phyloP scores from a whole-genome alignment of 2,113 vertebrate genomes.

The Hiodon alosoides region DNA sequence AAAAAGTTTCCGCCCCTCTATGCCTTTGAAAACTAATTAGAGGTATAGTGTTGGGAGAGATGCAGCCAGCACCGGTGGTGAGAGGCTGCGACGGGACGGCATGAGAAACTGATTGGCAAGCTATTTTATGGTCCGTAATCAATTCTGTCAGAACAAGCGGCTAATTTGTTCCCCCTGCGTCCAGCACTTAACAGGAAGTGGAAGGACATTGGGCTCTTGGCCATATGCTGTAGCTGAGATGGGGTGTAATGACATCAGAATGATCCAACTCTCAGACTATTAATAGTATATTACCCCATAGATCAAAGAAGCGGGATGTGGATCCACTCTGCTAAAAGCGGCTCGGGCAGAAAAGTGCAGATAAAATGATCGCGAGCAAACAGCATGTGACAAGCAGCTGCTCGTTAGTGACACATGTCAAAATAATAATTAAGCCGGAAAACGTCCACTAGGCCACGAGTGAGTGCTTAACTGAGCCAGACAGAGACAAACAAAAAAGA shows the following conservation, averaged over 20 bases:
- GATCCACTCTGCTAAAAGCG: neutral
- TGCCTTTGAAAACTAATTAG: conserved; percentile 29
- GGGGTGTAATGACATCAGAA: conserved; percentile 19
- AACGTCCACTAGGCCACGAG: neutral
- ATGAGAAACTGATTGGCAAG: conserved; percentile 14
- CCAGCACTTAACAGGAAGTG: conserved; percentile 20
- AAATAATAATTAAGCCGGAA: neutral
- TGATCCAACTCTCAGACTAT: conserved; percentile 30
- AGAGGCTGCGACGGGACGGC: conserved; percentile 8
- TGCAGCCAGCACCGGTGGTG: conserved; percentile 9
- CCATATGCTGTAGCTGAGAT: conserved; percentile 6
- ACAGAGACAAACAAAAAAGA: conserved; percentile 1
- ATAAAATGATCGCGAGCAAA: neutral
- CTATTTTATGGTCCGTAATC: conserved; percentile 26
- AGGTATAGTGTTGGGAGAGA: conserved; percentile 9
- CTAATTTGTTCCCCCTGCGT: conserved; percentile 31
- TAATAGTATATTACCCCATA: conserved; percentile 31
- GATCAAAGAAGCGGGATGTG: conserved; percentile 7
- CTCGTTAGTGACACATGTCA: conserved; percentile 5
- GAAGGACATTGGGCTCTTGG: conserved; percentile 20
- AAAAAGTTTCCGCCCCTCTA: conserved; percentile 5
- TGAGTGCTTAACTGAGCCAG: neutral
- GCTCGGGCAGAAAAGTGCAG: neutral
- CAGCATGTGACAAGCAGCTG: neutral
- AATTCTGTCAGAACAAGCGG: conserved; percentile 28